Evolutionary conservation across 2,113 vertebrate species (phyloP), one percentile per base, ranked within the genome.

Genomic region (Notarius quadriscutis): DNA sequence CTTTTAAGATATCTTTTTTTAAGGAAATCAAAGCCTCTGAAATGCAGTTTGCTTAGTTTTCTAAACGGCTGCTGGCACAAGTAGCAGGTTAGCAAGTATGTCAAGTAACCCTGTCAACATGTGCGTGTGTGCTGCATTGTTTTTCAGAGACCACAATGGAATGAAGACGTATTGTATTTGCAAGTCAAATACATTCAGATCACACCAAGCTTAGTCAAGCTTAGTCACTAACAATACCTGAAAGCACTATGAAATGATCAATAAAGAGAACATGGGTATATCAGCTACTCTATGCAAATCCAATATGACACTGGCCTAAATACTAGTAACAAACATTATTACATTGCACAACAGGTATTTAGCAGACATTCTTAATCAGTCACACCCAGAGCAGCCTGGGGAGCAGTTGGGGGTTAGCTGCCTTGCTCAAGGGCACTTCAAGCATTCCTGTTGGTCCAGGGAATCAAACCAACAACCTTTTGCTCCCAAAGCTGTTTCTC

Each of bases 101-200:
- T 17, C 0, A 55, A 4, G 77, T 30, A 30, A 17, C 25, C 25
- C 48, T 57, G 51, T 9, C 14, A 57, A 4, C 51, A 17, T 79
- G 48, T n/a, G 11, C 8, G 25, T 57, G 25, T 57, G 4, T 0
- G 12, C 1, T 65, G 63, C 3, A 65, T 10, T 74, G 41, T 22
- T 74, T 74, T 48, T 77, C 22, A 75, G 8, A 77, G 11, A 51
- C 11, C 22, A 53, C 74, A 53, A 1, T n/a, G 22, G 22, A 51
- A 77, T 77, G 48, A 53, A 50, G 74, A 53, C n/a, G 50, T 80
- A 57, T 11, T 80, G n/a, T 10, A 58, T 80, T 80, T 80, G 53
- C 77, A 34, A 80, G n/a, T 58, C 77, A 58, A 80, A 80, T 18
- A 80, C n/a, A 30, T 58, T 15, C 77, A 79, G 15, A 79, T 8